A percentile compares a stretch with the other conserved stretches of the same genome.
Evolutionary conservation across 2,888 invertebrate species (phyloP).

Genomic region (Calameuta pallipes): DNA sequence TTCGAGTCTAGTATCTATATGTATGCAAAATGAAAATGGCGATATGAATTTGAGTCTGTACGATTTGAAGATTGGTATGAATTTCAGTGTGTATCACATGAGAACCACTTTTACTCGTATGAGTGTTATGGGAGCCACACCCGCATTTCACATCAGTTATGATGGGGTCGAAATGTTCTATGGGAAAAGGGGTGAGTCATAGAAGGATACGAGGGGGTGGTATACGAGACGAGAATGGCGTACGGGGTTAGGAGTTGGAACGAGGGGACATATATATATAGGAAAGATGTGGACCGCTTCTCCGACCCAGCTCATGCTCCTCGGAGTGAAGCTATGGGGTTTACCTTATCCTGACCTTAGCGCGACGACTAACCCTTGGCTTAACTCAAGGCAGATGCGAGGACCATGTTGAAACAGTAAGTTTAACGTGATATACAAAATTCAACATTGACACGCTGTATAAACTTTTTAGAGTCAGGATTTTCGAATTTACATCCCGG

Average conservation of each 20-base stretch:
- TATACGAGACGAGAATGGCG: slow-evolving; percentile 7
- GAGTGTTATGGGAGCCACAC: slow-evolving; percentile 1
- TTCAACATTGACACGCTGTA: background rate
- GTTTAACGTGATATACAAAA: background rate
- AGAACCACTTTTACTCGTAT: background rate
- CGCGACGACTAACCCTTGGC: slow-evolving; percentile 31
- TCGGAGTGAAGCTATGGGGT: slow-evolving; percentile 30
- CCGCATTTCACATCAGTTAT: background rate
- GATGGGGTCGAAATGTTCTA: background rate
- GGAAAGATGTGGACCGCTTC: slow-evolving; percentile 32
- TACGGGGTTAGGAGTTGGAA: slow-evolving; percentile 10
- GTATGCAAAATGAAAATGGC: background rate
- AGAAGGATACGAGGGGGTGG: slow-evolving; percentile 1
- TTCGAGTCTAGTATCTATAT: background rate
- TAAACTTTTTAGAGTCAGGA: background rate
- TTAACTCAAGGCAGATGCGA: slow-evolving; percentile 32
- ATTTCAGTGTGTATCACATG: background rate
- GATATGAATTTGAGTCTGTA: background rate
- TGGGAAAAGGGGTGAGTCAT: background rate
- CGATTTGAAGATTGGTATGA: background rate
- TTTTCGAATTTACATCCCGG: background rate
- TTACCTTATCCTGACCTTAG: slow-evolving; percentile 37
- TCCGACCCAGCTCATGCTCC: slow-evolving; percentile 25
- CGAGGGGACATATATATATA: slow-evolving; percentile 29
- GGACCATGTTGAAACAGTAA: slow-evolving; percentile 6